Conservation (phyloP, 2,113 vertebrate species). For the Corydoras sp. region DNA sequence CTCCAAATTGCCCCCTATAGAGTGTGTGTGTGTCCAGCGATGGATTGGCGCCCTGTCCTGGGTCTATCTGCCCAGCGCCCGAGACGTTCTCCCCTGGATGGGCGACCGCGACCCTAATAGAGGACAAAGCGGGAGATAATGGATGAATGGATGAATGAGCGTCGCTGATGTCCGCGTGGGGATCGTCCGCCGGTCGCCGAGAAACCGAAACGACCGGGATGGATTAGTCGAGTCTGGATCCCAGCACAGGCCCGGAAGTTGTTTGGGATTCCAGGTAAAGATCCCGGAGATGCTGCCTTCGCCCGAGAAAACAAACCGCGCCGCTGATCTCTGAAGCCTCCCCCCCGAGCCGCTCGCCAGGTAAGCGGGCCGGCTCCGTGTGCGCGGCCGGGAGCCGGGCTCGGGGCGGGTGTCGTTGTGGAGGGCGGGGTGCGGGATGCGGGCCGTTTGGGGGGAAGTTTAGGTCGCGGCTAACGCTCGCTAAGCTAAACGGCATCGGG, state of each 20-base stretch:
- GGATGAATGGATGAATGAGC: slow-evolving; percentile 8
- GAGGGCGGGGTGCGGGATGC: neutral
- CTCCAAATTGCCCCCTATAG: too few relatives aligned
- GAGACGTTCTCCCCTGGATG: too few relatives aligned
- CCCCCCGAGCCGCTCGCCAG: slow-evolving; percentile 57
- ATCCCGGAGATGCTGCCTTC: slow-evolving; percentile 73
- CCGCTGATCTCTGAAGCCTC: slow-evolving; percentile 58
- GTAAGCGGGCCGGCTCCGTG: slow-evolving; percentile 46
- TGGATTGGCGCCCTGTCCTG: too few relatives aligned
- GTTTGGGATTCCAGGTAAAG: slow-evolving; percentile 71
- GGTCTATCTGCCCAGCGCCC: too few relatives aligned
- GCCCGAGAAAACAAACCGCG: slow-evolving; percentile 71
- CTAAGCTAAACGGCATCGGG: slow-evolving; percentile 41
- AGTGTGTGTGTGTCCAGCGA: too few relatives aligned
- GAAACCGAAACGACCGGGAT: slow-evolving; percentile 49
- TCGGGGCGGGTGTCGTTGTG: slow-evolving; percentile 27
- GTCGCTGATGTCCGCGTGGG: slow-evolving; percentile 68
- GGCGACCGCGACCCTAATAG: too few relatives aligned
- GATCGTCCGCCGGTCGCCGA: slow-evolving; percentile 42
- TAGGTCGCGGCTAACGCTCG: slow-evolving; percentile 33
- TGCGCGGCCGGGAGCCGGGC: neutral
- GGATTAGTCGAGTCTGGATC: slow-evolving; percentile 63
- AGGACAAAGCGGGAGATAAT: too few relatives aligned
- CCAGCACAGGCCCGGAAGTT: slow-evolving; percentile 75
- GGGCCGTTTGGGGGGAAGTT: slow-evolving; percentile 33